These are phyloP conservation scores for Corticium candelabrum DNA, from an alignment of 37 sponge, comb jelly and placozoan species.

Conservation along the genomic window DNA sequence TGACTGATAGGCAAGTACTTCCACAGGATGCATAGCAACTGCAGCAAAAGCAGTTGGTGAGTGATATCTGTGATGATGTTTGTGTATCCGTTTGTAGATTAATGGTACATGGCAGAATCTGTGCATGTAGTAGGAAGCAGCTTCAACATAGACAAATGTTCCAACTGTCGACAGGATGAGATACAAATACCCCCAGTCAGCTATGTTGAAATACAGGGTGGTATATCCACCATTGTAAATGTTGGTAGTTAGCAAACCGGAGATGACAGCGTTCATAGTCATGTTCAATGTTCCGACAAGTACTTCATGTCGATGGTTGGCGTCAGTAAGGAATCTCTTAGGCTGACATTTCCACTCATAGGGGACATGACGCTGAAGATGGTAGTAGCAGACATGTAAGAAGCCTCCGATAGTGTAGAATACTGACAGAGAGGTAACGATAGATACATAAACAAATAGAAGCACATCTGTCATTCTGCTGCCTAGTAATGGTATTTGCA, in stretches of 20 bases:
- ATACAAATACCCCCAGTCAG: constrained; percentile 25
- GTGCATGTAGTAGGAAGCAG: constrained; percentile 29
- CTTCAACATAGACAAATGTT: constrained; percentile 32
- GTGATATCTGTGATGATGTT: constrained; percentile 37
- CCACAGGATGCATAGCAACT: constrained; percentile 33
- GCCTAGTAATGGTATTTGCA: too few relatives aligned
- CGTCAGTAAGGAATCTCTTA: constrained; percentile 25
- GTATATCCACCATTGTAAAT: constrained; percentile 21
- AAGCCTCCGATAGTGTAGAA: constrained; percentile 7
- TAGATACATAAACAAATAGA: not conserved
- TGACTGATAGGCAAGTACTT: constrained; percentile 14
- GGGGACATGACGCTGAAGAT: constrained; percentile 3
- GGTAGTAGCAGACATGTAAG: constrained; percentile 29
- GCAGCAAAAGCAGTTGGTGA: constrained; percentile 28
- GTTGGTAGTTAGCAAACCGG: constrained; percentile 26
- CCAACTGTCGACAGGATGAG: constrained; percentile 10
- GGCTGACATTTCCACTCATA: constrained; percentile 43
- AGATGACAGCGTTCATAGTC: constrained; percentile 14
- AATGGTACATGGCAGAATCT: constrained; percentile 24
- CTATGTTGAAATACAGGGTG: constrained; percentile 25
- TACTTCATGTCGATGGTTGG: constrained; percentile 30
- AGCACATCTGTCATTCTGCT: too few relatives aligned
- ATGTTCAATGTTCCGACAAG: constrained; percentile 33
- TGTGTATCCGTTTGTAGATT: constrained; percentile 23
- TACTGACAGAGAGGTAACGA: not conserved